phyloP scores from a whole-genome alignment of 2,888 invertebrate species.

The Drepanosiphum platanoidis region DNA sequence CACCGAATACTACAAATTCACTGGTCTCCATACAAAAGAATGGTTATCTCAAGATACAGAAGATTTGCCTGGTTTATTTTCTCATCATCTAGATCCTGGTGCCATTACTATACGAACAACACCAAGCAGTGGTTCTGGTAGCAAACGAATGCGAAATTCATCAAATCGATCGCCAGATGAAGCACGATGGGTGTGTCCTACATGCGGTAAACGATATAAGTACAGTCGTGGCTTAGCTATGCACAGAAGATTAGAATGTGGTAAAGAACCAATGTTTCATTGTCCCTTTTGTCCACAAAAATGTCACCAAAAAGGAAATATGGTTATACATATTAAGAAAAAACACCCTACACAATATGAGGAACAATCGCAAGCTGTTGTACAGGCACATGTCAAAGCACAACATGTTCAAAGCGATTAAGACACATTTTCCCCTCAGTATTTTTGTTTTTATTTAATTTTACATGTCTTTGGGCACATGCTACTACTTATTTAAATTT shows the following conservation, averaged over 20 bases:
- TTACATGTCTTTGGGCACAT: conserved; percentile 39
- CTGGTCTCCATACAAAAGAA: conserved; percentile 63
- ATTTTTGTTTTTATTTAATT: conserved; percentile 56
- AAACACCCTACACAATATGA: conserved; percentile 63
- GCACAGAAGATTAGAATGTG: conserved; percentile 67
- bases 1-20: conserved; percentile 63
- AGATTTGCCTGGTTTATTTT: conserved; percentile 63
- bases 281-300: conserved; percentile 69
- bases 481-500: conserved; percentile 55
- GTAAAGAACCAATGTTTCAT: conserved; percentile 69
- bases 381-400: conserved; percentile 57
- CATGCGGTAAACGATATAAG: conserved; percentile 65
- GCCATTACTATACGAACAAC: conserved; percentile 60
- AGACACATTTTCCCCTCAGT: conserved; percentile 50
- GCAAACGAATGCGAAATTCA: conserved; percentile 60
- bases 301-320: conserved; percentile 64
- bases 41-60: conserved; percentile 63
- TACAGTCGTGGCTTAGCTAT: conserved; percentile 64
- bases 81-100: conserved; percentile 63
- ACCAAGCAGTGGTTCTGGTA: conserved; percentile 46
- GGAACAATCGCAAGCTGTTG: conserved; percentile 58
- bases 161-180: conserved; percentile 63
- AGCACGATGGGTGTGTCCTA: conserved; percentile 64
- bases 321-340: conserved; percentile 64
- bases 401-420: conserved; percentile 53